Percentiles rank a stretch among this genome's conserved stretches.
phyloP scores from a whole-genome alignment of 2,797 vertebrate genomes.

The Margarornis squamiger region DNA sequence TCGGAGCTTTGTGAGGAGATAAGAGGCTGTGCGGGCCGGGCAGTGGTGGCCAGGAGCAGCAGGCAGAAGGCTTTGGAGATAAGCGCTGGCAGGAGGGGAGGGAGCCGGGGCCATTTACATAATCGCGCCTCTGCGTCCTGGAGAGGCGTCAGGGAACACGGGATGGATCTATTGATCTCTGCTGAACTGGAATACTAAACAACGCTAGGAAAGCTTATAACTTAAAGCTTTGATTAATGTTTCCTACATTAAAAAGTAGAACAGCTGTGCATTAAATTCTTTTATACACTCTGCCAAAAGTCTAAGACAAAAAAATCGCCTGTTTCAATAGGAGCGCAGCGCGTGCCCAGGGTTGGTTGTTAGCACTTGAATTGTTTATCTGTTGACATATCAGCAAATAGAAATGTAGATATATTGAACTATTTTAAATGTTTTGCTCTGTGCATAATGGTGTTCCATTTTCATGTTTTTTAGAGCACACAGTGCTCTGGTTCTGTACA shows the following conservation, averaged over 20 bases:
- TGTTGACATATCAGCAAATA: slow-evolving; percentile 9
- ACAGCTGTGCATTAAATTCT: slow-evolving; percentile 82
- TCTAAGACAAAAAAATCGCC: slow-evolving; percentile 52
- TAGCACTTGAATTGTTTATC: slow-evolving; percentile 47
- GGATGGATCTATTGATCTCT: slow-evolving; percentile 87
- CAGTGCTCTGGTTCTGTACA: not conserved
- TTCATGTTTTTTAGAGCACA: not conserved
- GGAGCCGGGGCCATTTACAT: slow-evolving; percentile 81
- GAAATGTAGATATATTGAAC: not conserved
- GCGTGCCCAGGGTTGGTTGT: slow-evolving; percentile 28
- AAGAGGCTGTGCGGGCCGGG: slow-evolving; percentile 76
- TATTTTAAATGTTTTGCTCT: not conserved
- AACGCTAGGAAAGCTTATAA: slow-evolving; percentile 79
- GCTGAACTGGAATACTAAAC: slow-evolving; percentile 85
- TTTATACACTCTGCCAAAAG: slow-evolving; percentile 77
- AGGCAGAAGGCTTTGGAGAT: slow-evolving; percentile 84
- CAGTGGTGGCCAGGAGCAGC: slow-evolving; percentile 79
- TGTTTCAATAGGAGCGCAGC: slow-evolving; percentile 60
- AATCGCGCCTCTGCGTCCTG: slow-evolving; percentile 84
- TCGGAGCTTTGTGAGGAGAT: slow-evolving; percentile 82
- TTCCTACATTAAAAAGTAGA: slow-evolving; percentile 78
- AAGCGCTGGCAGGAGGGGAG: slow-evolving; percentile 81
- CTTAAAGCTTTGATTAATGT: slow-evolving; percentile 82
- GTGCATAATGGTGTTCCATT: not conserved
- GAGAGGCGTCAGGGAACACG: slow-evolving; percentile 81